Percentiles rank a stretch among this genome's conserved stretches.
Evolutionary conservation across 2,113 vertebrate species (phyloP).

Genomic region (Tympanuchus pallidicinctus): DNA sequence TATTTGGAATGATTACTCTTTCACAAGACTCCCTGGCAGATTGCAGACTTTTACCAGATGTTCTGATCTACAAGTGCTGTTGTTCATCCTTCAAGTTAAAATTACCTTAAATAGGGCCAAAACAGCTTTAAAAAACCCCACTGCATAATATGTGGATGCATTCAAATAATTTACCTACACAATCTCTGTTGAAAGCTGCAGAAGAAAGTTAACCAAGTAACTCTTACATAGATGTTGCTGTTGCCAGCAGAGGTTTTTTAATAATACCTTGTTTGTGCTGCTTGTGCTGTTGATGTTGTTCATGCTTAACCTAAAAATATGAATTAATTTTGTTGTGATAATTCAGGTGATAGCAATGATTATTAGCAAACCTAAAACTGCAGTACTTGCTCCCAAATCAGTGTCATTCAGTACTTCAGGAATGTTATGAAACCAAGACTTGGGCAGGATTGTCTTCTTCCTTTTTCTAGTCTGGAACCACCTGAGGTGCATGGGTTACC

Average conservation of each 20-base stretch:
- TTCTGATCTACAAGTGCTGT: slow-evolving; percentile 15
- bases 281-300: neutral
- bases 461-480: neutral
- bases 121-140: neutral
- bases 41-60: slow-evolving; percentile 28
- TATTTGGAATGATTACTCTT: neutral
- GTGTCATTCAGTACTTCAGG: neutral
- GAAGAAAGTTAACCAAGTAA: neutral
- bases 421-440: neutral
- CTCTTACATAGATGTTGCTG: neutral
- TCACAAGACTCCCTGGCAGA: slow-evolving; percentile 38
- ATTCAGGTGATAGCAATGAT: neutral
- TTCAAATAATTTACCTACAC: neutral
- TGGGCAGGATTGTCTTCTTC: neutral
- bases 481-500: neutral
- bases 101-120: neutral
- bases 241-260: neutral
- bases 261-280: neutral
- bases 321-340: neutral
- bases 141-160: neutral
- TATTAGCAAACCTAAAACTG: neutral
- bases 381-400: neutral
- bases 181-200: neutral
- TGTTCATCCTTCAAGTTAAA: slow-evolving; percentile 14
- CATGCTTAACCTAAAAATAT: neutral